Evolutionary conservation across 1,140 invertebrate genomes (phyloP), one percentile per base, ranked within the genome.

Genomic region (Drosophila parabipectinata): DNA sequence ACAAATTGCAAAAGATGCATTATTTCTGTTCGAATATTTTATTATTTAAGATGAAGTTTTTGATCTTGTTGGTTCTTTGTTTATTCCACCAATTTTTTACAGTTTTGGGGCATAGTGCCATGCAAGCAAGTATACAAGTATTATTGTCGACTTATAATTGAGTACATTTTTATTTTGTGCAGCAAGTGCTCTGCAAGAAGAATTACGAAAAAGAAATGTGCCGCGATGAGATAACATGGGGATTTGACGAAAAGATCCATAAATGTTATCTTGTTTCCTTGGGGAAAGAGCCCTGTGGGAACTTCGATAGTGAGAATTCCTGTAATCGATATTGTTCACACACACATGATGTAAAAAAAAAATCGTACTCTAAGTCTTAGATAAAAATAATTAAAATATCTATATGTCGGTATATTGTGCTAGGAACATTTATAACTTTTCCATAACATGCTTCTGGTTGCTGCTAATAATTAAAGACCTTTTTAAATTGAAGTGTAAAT

Each of bases 401-500:
- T 21, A 3, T 21, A 21, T 21, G 21, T 21, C 2, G 21, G 21
- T 21, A 21, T 21, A 21, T 21, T 3, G 3, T 3, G 2, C 21
- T 21, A 3, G 2, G 3, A 21, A 21, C 21, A 21, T 21, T 21
- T 21, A 21, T 3, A 3, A 21, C 21, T 21, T 21, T 21, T 21
- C 3, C 21, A 21, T 21, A 21, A 21, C 21, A 2, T 21, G 21
- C 21, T 21, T 21, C 21, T 28, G 12, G 1, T n/a, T 9, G 0
- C 24, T 4, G 9, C 30, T 50, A 32, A 6, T 48, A 51, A 24
- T 18, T 15, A 51, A 61, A 53, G 28, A 45, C 26, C 28, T 52
- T 18, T 26, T 44, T 7, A 18, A 50, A 52, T 37, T 52, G 21
- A 12, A 28, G 18, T 24, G 52, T 45, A 71, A 51, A 50, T 55